phyloP scores from a whole-genome alignment of 2,797 vertebrate genomes.

The Delichon dasypus region DNA sequence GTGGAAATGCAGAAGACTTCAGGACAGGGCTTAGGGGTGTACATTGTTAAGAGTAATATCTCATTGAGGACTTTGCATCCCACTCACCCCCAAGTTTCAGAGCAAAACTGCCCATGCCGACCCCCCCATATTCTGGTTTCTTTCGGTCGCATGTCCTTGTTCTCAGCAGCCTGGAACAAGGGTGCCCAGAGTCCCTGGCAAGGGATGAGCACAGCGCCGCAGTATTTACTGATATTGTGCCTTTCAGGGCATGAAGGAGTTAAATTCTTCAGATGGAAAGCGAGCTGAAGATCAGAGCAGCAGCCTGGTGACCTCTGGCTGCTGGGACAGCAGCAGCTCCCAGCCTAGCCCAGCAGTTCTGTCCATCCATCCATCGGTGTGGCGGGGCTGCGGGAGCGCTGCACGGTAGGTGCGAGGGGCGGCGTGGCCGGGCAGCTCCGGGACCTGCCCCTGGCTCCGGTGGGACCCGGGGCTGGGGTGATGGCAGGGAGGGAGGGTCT shows the following conservation, averaged over 20 bases:
- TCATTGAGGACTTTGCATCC: background rate
- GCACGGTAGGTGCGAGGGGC: conserved; percentile 21
- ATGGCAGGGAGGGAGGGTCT: background rate
- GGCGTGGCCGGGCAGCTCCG: background rate
- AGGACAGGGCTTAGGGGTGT: background rate
- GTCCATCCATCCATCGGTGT: background rate
- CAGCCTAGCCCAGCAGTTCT: background rate
- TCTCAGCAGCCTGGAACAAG: background rate
- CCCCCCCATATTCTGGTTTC: background rate
- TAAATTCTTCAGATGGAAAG: conserved; percentile 45
- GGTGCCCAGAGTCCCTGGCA: background rate
- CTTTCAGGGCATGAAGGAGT: conserved; percentile 44
- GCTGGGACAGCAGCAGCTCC: conserved; percentile 38
- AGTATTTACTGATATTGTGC: background rate
- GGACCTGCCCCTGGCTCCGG: background rate
- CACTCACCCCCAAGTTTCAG: background rate
- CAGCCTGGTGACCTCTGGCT: conserved; percentile 46
- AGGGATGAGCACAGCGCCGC: fast-evolving
- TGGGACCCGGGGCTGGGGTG: background rate
- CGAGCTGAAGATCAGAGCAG: conserved; percentile 24
- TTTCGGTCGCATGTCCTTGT: fast-evolving
- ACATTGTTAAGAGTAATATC: background rate
- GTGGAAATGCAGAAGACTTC: background rate
- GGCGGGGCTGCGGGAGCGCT: background rate
- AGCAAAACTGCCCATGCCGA: fast-evolving